Conservation (phyloP, 2,888 invertebrate species). For the Melieria picta region DNA sequence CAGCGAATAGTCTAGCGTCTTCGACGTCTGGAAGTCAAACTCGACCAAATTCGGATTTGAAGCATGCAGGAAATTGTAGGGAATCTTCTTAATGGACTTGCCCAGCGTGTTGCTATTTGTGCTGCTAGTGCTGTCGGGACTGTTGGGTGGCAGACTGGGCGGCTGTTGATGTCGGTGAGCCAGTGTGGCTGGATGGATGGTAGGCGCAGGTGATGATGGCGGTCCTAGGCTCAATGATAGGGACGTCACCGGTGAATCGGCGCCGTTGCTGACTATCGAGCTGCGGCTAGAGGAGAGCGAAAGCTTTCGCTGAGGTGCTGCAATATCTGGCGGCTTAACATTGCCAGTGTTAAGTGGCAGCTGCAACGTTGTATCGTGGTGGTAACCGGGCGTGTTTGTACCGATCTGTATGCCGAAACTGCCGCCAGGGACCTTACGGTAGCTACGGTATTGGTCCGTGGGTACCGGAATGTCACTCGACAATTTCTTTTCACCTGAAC, state of each 20-base stretch:
- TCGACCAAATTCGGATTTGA: constrained; percentile 77
- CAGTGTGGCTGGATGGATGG: constrained; percentile 25
- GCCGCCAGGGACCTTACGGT: constrained; percentile 74
- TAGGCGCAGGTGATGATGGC: constrained; percentile 55
- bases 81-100: constrained; percentile 65
- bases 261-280: constrained; percentile 51
- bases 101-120: constrained; percentile 45
- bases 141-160: not conserved
- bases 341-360: constrained; percentile 21
- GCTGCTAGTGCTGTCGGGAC: constrained; percentile 21
- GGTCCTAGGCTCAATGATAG: constrained; percentile 48
- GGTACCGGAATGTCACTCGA: constrained; percentile 75
- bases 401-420: constrained; percentile 65
- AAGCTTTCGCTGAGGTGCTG: constrained; percentile 54
- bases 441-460: constrained; percentile 81
- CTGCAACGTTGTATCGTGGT: constrained; percentile 35
- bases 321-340: constrained; percentile 45
- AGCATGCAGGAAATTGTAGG: constrained; percentile 75
- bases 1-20: constrained; percentile 60
- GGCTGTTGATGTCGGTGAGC: constrained; percentile 29
- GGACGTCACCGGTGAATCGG: constrained; percentile 38
- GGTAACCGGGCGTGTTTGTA: constrained; percentile 61
- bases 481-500: constrained; percentile 56
- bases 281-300: constrained; percentile 56
- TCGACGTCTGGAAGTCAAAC: constrained; percentile 69